Evolutionary conservation across 2,888 invertebrate species (phyloP), one percentile per base, ranked within the genome.

Genomic region (Platerodrilus igneus): DNA sequence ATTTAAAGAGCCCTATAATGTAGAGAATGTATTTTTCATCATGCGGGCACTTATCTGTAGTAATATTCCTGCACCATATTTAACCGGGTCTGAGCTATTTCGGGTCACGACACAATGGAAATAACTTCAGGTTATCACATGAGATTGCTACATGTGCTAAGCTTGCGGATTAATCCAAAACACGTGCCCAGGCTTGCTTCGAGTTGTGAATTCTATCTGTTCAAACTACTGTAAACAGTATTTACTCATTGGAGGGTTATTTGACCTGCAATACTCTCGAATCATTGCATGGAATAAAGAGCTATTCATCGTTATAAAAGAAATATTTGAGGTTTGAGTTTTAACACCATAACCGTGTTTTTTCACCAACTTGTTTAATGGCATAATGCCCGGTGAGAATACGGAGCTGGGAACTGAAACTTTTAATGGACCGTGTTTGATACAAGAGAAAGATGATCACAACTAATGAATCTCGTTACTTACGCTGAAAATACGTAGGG

Each of bases 71-170:
- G 48, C 49, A 40, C 45, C 50, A 45, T 48, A 46, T 48, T 52
- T 48, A 49, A 45, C 37, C 50, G 50, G 48, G 45, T 41, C 48
- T 58, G 57, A 59, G 54, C 56, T 56, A 60, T 58, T 57, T 53
- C 53, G 47, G 59, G 58, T 58, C 57, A 50, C 52, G 59, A 58
- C 58, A 59, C 57, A 56, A 57, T 58, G 56, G 50, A 59, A 57
- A 59, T 62, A 62, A 60, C 57, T 58, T 55, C 54, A 48, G 56
- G 52, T 54, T 56, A 56, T 53, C 55, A 45, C 46, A 50, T 47
- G 54, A 46, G 50, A 53, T 49, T 51, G 51, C 44, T 49, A 49
- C 52, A 58, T 54, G 55, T 54, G 56, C 53, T 50, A 52, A 55
- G 53, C 51, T 44, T 37, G 40, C 36, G 53, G 55, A 58, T 59